These are phyloP conservation scores for Balaeniceps rex DNA, from an alignment of 2,113 vertebrate species.

Conservation along the genomic window DNA sequence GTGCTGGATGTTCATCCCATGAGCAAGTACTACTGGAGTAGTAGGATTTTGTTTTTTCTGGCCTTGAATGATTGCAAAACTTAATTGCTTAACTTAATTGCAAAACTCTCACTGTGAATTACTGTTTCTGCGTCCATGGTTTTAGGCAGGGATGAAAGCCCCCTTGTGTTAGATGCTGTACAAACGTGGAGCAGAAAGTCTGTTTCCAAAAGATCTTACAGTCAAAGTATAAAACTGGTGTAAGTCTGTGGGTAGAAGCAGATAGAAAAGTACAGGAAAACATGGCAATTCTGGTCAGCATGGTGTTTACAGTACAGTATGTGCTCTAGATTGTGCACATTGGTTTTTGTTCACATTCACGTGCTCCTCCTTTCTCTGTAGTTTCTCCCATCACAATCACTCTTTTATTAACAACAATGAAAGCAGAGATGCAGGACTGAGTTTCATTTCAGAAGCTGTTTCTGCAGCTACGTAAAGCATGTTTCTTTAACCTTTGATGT, in stretches of 20 bases:
- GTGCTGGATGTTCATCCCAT: neutral
- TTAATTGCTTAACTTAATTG: too few species aligned
- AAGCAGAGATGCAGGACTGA: neutral
- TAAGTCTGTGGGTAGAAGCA: neutral
- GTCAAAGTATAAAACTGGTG: neutral
- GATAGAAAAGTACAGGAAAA: neutral
- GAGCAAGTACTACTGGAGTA: neutral
- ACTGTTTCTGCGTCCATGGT: neutral
- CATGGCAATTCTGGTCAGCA: neutral
- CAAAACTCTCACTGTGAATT: neutral
- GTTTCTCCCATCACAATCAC: neutral
- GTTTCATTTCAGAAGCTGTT: neutral
- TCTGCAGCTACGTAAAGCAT: neutral
- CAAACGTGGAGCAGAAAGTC: neutral
- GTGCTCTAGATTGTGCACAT: neutral
- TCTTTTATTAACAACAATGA: neutral
- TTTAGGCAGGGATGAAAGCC: neutral
- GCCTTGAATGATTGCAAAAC: neutral
- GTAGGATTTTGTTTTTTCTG: neutral
- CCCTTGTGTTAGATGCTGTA: neutral
- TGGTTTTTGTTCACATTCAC: neutral
- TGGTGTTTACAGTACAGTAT: neutral
- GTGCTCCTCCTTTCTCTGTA: neutral
- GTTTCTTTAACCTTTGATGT: neutral
- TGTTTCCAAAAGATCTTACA: neutral